Percentiles rank a stretch among this genome's conserved stretches.
These are phyloP conservation scores for Calypte anna DNA, from an alignment of 2,113 vertebrate genomes.

Conservation along the genomic window DNA sequence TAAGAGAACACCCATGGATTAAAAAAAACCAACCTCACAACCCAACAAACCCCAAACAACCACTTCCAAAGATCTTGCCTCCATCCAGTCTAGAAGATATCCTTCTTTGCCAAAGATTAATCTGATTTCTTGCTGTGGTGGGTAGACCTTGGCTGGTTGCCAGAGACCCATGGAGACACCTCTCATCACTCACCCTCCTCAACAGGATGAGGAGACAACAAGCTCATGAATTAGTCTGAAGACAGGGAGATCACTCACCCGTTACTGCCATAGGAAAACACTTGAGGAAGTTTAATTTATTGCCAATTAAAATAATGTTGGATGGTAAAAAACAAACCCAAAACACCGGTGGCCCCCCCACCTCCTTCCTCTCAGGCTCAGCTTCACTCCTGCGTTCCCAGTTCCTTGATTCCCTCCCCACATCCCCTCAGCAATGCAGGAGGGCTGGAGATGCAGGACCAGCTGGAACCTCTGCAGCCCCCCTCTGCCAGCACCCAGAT, in stretches of 20 bases:
- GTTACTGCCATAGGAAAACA: background rate
- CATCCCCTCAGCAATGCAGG: accelerated
- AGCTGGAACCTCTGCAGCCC: background rate
- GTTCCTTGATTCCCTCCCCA: accelerated
- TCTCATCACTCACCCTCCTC: background rate
- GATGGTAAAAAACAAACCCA: background rate
- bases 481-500: background rate
- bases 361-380: background rate
- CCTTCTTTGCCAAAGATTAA: background rate
- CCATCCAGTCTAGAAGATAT: accelerated
- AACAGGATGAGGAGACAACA: too few species aligned
- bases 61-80: background rate
- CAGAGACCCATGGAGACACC: too few species aligned
- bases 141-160: background rate
- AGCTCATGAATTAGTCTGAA: background rate
- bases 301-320: background rate
- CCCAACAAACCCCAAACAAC: background rate
- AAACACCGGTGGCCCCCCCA: background rate
- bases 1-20: background rate
- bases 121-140: background rate
- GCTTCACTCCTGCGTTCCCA: background rate
- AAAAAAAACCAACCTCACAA: too few species aligned
- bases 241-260: too few species aligned
- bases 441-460: background rate
- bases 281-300: background rate